Conservation (phyloP, 2,888 invertebrate species). For the Hydropsyche betteni region DNA sequence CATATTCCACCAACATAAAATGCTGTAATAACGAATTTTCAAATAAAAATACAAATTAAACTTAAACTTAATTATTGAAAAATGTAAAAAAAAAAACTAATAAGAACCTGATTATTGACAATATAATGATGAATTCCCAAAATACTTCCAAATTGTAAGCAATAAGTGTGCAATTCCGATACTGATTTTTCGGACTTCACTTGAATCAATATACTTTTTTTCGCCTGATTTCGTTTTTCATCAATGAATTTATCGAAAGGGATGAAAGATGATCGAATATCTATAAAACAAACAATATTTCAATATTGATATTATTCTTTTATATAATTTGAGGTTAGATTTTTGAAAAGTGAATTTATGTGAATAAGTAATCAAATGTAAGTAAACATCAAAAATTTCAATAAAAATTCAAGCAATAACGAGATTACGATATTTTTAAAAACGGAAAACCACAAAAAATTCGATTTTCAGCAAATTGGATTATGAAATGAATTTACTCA, state of each 20-base stretch:
- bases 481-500: background rate
- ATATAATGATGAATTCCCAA: constrained; percentile 73
- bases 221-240: constrained; percentile 71
- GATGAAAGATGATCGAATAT: constrained; percentile 42
- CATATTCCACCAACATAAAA: constrained; percentile 81
- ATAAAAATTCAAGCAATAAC: too few relatives aligned
- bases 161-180: constrained; percentile 74
- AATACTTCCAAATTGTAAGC: constrained; percentile 72
- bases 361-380: too few relatives aligned
- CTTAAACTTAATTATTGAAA: background rate
- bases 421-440: too few relatives aligned
- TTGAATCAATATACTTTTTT: constrained; percentile 77
- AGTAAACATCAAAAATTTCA: too few relatives aligned
- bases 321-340: too few relatives aligned
- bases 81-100: background rate
- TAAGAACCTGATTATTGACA: constrained; percentile 59
- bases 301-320: background rate
- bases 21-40: constrained; percentile 64
- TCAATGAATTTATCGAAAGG: constrained; percentile 69
- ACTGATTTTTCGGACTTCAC: constrained; percentile 77
- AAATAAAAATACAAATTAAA: background rate
- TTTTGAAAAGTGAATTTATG: too few relatives aligned
- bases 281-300: constrained; percentile 9
- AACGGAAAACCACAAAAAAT: too few relatives aligned
- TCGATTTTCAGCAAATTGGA: too few relatives aligned